Base-by-base conservation (phyloP, 2,888 invertebrate genomes). In the Mellilla xanthometata region DNA sequence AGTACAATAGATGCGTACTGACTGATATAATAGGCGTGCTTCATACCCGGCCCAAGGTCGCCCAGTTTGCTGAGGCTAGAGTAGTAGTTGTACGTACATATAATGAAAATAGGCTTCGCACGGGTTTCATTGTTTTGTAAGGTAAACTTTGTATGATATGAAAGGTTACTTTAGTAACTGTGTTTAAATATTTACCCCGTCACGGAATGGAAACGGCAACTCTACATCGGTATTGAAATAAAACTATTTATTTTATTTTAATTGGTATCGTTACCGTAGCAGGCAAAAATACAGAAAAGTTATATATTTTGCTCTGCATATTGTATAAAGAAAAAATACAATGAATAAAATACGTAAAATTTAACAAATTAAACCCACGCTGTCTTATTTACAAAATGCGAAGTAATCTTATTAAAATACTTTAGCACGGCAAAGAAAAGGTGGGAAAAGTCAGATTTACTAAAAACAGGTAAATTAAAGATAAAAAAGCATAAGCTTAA, bases 401-500 rank as follows among this genome's bases (percentile, higher is more conserved):
- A 28, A 24, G 15, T 31, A 2, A 15, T 26, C 24, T 11, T 9
- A 6, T 22, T 23, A 24, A 36, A 38, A 41, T 24, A 36, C 15
- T 46, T 41, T 41, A 40, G 7, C 27, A 23, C 28, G 15, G 11
- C 13, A 12, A 40, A 41, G 38, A 46, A 46, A 32, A 32, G 9
- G 15, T 36, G 29, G 19, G 35, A 45, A 35, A 46, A 32, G 31
- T 11, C 31, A 39, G 19, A 26, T 31, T 35, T 24, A 24, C 40
- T 32, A 19, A 36, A 29, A 38, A 38, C 36, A 12, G 10, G 38
- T 38, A 47, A 41, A 41, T 47, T 41, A 47, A 24, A 47, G 41
- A 47, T 41, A 41, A 47, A 47, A n/a, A n/a, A n/a, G n/a, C n/a
- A n/a, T n/a, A n/a, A 33, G 41, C 47, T 47, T 38, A 41, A 38